Base-by-base conservation (phyloP, 2,888 invertebrate species). In the Cistogaster globosa region DNA sequence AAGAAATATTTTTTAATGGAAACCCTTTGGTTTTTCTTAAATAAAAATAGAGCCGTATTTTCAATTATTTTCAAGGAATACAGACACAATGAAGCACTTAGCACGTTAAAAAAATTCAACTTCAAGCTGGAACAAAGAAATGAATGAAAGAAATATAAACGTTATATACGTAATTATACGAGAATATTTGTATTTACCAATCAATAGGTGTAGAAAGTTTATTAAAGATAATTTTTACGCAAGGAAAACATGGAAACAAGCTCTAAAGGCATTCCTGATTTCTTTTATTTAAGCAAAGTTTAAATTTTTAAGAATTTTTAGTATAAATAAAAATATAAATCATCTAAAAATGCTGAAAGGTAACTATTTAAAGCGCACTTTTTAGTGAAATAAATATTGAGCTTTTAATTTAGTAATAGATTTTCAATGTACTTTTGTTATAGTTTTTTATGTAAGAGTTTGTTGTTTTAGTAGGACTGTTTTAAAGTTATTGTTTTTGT, bases 11-110 rank as follows among this genome's bases (percentile, higher is more conserved):
- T 26, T 32, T 57, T 69, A 42, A 26, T 14, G 0, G 6, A 62
- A 7, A 42, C 45, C 53, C 45, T 12, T 20, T 78, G 26, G 22
- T 62, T 60, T 51, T 77, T 48, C 51, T 69, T n/a, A n/a, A 75
- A 38, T 81, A 36, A 68, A 74, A 75, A 60, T 63, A 67, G 68
- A 62, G 20, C 72, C 51, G 58, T 69, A 75, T n/a, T 76, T 75
- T 62, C 81, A 81, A 36, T 69, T 75, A 82, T 76, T 69, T 57
- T 8, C 62, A 75, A 16, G 16, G 1, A 45, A 45, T 16, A 51
- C n/a, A 55, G 1, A 67, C 57, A 6, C 48, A 53, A 32, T 36
- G 12, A 12, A 67, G n/a, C 22, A 51, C 20, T 32, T 51, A 16
- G 14, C 22, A 42, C 14, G 60, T 42, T 48, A 51, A n/a, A n/a